A percentile compares a stretch with the other conserved stretches of the same genome.
Evolutionary conservation across 2,888 invertebrate species (phyloP).

Genomic region (Girardia tigrina): DNA sequence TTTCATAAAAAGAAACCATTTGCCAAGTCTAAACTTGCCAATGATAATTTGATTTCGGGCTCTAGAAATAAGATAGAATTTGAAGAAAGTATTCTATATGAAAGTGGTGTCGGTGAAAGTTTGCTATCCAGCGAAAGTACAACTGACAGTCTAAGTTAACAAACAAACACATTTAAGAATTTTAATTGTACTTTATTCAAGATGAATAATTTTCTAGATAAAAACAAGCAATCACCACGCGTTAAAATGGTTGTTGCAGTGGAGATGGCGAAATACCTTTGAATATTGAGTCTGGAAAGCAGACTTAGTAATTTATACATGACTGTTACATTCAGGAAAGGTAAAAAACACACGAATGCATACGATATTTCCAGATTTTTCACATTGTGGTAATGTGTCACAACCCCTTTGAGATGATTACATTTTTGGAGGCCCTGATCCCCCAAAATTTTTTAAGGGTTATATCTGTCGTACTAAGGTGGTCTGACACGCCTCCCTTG

Average conservation of each 20-base stretch:
- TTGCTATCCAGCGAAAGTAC: constrained; percentile 32
- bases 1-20: neutral
- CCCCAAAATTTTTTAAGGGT: no score
- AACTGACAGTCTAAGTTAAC: neutral
- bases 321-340: no score
- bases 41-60: neutral
- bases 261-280: neutral
- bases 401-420: no score
- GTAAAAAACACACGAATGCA: no score
- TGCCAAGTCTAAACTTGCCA: neutral
- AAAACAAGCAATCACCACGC: neutral
- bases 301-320: no score
- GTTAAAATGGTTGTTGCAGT: neutral
- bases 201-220: constrained; percentile 3
- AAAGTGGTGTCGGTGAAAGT: constrained; percentile 34
- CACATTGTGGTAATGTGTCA: no score
- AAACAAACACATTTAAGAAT: constrained; percentile 7
- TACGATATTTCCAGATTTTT: no score
- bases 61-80: neutral
- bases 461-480: no score
- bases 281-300: no score
- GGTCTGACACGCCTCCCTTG: no score
- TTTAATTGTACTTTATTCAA: constrained; percentile 2
- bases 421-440: no score
- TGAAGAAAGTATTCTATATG: constrained; percentile 27